phyloP scores from a whole-genome alignment of 1,140 invertebrate genomes.

The Drosophila punjabiensis region DNA sequence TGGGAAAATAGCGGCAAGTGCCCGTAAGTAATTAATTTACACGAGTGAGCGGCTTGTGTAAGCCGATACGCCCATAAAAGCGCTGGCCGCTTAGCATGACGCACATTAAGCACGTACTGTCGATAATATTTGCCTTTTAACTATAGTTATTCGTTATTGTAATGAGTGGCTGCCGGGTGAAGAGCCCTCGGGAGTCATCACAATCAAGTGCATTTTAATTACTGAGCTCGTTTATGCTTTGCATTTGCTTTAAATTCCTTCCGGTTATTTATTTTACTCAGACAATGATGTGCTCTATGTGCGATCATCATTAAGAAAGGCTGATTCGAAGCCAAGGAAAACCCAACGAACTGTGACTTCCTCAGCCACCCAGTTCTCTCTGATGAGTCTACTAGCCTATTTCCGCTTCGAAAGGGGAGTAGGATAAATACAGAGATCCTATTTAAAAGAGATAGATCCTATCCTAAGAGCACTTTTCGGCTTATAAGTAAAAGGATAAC shows the following conservation, averaged over 20 bases:
- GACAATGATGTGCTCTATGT: slow-evolving; percentile 38
- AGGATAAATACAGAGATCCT: neutral
- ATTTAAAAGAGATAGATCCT: too few species aligned
- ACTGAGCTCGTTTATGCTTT: slow-evolving; percentile 39
- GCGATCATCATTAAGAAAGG: slow-evolving; percentile 43
- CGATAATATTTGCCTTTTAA: slow-evolving; percentile 23
- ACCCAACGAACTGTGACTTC: slow-evolving; percentile 26
- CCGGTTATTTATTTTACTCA: slow-evolving; percentile 36
- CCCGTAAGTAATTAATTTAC: slow-evolving; percentile 67
- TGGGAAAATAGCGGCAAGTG: slow-evolving; percentile 64
- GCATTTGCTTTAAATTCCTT: slow-evolving; percentile 58
- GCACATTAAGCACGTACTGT: slow-evolving; percentile 46
- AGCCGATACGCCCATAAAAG: slow-evolving; percentile 28
- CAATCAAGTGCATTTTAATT: slow-evolving; percentile 73
- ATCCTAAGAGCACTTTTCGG: neutral
- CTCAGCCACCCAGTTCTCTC: slow-evolving; percentile 6
- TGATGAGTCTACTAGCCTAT: neutral
- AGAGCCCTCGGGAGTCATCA: slow-evolving; percentile 39
- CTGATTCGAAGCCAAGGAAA: slow-evolving; percentile 16
- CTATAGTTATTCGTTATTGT: slow-evolving; percentile 50
- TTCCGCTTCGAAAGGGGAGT: neutral
- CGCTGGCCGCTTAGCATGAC: slow-evolving; percentile 43
- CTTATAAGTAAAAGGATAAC: neutral
- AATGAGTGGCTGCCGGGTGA: slow-evolving; percentile 46
- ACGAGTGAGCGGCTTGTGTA: slow-evolving; percentile 56